A percentile compares a stretch with the other conserved stretches of the same genome.
These are phyloP conservation scores for Gasterosteus nipponicus DNA, from an alignment of 2,113 vertebrate genomes.

Conservation along the genomic window DNA sequence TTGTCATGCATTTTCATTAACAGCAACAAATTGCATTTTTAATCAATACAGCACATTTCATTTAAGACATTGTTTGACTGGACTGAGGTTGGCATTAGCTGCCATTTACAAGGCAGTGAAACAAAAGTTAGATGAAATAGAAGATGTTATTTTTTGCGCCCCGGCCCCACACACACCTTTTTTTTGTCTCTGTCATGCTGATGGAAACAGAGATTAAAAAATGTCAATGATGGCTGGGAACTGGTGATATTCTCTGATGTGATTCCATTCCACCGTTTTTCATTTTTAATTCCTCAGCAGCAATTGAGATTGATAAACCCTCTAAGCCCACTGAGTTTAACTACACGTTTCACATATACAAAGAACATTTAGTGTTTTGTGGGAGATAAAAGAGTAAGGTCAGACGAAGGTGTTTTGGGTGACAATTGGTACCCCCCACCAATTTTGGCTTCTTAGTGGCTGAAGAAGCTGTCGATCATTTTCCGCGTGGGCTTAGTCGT, in stretches of 20 bases:
- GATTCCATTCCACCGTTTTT: slow-evolving; percentile 32
- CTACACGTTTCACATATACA: neutral
- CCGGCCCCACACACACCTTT: neutral
- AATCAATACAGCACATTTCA: slow-evolving; percentile 70
- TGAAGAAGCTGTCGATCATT: no score
- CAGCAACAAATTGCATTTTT: slow-evolving; percentile 75
- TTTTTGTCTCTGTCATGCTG: slow-evolving; percentile 43
- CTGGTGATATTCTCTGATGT: slow-evolving; percentile 30
- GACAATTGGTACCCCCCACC: neutral
- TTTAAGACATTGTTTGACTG: slow-evolving; percentile 69
- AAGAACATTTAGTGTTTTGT: slow-evolving; percentile 2
- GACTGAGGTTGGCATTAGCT: slow-evolving; percentile 61
- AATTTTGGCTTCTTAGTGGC: no score
- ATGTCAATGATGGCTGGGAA: slow-evolving; percentile 45
- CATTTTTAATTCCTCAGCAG: slow-evolving; percentile 35
- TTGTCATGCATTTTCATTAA: slow-evolving; percentile 68
- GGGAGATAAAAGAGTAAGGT: slow-evolving; percentile 9
- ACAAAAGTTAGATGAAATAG: slow-evolving; percentile 57
- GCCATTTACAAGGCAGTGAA: slow-evolving; percentile 36
- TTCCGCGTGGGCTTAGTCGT: no score
- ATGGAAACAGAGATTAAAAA: slow-evolving; percentile 61
- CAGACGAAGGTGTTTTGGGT: neutral
- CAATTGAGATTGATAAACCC: slow-evolving; percentile 25
- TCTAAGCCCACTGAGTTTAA: neutral
- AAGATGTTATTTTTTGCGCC: slow-evolving; percentile 48